Percentiles rank a stretch among this genome's conserved stretches.
phyloP scores from a whole-genome alignment of 1,140 invertebrate genomes.

The Grapholita molesta region DNA sequence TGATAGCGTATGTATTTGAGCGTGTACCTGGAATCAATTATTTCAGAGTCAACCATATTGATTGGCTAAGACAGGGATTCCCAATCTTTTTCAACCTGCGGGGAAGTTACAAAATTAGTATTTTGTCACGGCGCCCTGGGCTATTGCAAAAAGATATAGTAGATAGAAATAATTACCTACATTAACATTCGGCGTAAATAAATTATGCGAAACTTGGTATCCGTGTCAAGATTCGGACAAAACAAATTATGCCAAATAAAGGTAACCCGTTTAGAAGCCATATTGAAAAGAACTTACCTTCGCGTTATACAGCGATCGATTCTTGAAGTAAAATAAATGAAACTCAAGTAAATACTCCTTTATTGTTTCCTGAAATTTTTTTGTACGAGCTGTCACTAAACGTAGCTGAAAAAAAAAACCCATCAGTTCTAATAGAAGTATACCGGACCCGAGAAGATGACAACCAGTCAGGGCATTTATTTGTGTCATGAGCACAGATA shows the following conservation, averaged over 20 bases:
- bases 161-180: no score
- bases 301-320: neutral
- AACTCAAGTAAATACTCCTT: neutral
- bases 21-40: constrained; percentile 18
- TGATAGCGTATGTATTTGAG: constrained; percentile 6
- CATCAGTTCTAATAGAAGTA: neutral
- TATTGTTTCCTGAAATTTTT: neutral
- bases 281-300: neutral
- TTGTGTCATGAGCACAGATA: no score
- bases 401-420: neutral
- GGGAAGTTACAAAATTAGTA: neutral
- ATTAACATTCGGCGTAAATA: no score
- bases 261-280: no score
- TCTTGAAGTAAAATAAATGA: neutral
- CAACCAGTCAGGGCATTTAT: no score
- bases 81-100: neutral
- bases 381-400: neutral
- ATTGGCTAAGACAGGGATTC: neutral
- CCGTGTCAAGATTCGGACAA: neutral
- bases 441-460: no score
- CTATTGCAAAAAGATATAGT: no score
- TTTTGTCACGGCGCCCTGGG: no score
- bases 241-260: neutral
- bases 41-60: neutral
- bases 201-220: neutral